phyloP scores from a whole-genome alignment of 2,888 invertebrate species.

The Ariolimax columbianus region DNA sequence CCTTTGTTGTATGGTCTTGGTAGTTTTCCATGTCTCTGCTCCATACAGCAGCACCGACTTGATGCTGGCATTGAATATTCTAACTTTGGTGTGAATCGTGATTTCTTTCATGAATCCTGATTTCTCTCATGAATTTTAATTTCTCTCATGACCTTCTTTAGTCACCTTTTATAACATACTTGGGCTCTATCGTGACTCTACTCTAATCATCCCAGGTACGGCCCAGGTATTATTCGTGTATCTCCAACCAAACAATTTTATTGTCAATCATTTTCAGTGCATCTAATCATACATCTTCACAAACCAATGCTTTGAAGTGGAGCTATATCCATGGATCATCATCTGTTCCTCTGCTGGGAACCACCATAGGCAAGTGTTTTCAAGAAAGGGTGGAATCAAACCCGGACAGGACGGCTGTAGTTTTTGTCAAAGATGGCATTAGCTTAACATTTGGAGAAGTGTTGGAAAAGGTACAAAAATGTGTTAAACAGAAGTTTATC shows the following conservation, averaged over 20 bases:
- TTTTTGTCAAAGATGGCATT: constrained; percentile 65
- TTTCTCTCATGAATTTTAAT: too few species aligned
- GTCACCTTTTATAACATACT: too few species aligned
- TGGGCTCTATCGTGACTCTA: background rate
- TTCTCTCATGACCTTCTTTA: too few species aligned
- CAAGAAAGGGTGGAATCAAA: constrained; percentile 66
- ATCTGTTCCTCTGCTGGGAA: constrained; percentile 67
- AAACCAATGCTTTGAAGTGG: constrained; percentile 33
- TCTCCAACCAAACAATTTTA: background rate
- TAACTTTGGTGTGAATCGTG: too few species aligned
- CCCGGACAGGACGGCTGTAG: constrained; percentile 73
- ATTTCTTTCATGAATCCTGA: too few species aligned
- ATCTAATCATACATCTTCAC: background rate
- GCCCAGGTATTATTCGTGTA: too few species aligned
- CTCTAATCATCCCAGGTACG: background rate
- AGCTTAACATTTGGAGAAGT: constrained; percentile 71
- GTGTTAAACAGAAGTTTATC: background rate
- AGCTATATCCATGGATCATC: constrained; percentile 73
- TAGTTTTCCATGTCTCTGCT: too few species aligned
- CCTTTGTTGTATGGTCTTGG: too few species aligned
- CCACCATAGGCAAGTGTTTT: constrained; percentile 74
- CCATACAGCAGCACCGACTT: too few species aligned
- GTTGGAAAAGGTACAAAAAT: constrained; percentile 66
- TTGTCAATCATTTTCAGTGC: background rate
- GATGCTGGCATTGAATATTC: too few species aligned